These are phyloP conservation scores for Amphiura filiformis DNA, from an alignment of 35 echinoderm and acorn worm species.

Conservation along the genomic window DNA sequence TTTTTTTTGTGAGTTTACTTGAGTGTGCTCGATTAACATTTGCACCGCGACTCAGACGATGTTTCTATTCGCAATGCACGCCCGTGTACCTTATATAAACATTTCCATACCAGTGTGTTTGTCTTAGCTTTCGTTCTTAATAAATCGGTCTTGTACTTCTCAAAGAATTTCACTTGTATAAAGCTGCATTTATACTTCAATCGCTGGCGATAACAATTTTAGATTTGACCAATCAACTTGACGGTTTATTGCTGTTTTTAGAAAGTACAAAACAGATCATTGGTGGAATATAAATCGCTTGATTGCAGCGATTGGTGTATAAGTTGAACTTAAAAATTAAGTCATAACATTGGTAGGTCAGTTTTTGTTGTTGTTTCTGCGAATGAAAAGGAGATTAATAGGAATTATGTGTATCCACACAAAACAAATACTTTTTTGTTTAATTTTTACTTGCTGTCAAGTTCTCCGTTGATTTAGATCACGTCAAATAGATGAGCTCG, in stretches of 20 bases:
- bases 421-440: background rate
- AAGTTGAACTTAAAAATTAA: no score
- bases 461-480: background rate
- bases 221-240: no score
- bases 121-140: background rate
- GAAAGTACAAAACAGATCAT: no score
- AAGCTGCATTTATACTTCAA: no score
- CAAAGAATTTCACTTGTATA: background rate
- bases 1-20: background rate
- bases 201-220: no score
- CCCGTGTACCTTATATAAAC: background rate
- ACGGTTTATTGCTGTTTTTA: no score
- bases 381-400: background rate
- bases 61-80: background rate
- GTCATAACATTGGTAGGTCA: background rate
- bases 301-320: no score
- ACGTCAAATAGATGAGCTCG: no score
- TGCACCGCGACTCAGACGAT: background rate
- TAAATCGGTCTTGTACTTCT: background rate
- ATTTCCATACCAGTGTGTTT: background rate
- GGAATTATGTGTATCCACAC: background rate
- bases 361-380: slow-evolving; percentile 4
- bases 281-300: no score
- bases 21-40: background rate
- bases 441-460: no score